Evolutionary conservation across 2,113 vertebrate species (phyloP).

Genomic region (Anolis sagrei): DNA sequence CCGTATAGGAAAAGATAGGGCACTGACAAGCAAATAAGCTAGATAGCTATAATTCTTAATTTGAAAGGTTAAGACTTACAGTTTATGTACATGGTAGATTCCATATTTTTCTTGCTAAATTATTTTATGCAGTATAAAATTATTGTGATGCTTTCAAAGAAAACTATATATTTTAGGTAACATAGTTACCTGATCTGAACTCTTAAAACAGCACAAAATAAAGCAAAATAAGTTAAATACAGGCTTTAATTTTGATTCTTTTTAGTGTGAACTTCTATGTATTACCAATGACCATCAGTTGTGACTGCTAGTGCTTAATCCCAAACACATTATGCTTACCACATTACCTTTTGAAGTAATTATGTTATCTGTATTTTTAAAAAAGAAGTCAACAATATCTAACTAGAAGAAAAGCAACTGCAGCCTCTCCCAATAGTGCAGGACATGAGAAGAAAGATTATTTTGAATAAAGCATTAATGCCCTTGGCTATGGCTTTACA

Average conservation of each 20-base stretch:
- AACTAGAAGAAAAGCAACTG: too few relatives aligned
- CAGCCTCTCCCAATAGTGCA: too few relatives aligned
- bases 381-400: too few relatives aligned
- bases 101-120: too few relatives aligned
- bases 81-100: neutral
- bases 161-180: too few relatives aligned
- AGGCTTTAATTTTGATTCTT: neutral
- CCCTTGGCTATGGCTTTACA: neutral
- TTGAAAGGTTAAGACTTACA: neutral
- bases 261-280: neutral
- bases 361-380: too few relatives aligned
- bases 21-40: neutral
- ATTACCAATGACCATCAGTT: neutral
- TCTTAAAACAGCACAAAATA: neutral
- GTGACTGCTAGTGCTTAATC: neutral
- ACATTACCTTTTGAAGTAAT: neutral
- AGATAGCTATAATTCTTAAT: too few relatives aligned
- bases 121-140: too few relatives aligned
- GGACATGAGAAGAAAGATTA: neutral
- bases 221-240: neutral
- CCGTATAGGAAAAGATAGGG: too few relatives aligned
- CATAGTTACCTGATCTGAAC: neutral
- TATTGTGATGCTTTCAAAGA: neutral
- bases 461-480: neutral
- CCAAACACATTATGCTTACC: neutral